A percentile compares a stretch with the other conserved stretches of the same genome.
Evolutionary conservation across 2,888 invertebrate genomes (phyloP).

Genomic region (Tetanocera ferruginea): DNA sequence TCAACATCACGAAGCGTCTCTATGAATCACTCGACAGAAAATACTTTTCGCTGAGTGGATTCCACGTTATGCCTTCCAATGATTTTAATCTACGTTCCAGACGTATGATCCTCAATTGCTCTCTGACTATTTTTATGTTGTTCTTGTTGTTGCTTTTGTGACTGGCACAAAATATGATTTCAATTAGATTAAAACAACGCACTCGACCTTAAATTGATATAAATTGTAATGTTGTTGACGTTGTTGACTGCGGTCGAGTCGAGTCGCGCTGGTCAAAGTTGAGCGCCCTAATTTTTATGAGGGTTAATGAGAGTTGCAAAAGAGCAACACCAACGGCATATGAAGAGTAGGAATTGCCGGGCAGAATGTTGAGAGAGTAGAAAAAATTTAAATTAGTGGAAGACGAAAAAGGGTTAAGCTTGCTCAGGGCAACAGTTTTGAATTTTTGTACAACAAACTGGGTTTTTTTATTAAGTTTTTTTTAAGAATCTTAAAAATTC

Average conservation of each 20-base stretch:
- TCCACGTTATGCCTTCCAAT: background rate
- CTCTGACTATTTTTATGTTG: conserved; percentile 32
- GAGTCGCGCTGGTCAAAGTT: conserved; percentile 16
- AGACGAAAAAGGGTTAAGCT: background rate
- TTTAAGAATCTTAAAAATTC: no score
- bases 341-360: background rate
- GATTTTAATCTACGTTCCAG: conserved; percentile 4
- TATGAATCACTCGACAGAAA: background rate
- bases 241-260: background rate
- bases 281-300: conserved; percentile 33
- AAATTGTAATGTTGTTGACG: conserved; percentile 21
- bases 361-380: background rate
- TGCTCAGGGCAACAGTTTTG: no score
- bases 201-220: conserved; percentile 65
- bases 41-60: background rate
- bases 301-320: conserved; percentile 18
- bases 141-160: conserved; percentile 42
- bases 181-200: conserved; percentile 40
- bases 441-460: no score
- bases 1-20: background rate
- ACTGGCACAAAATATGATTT: conserved; percentile 23
- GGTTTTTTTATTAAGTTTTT: no score
- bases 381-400: background rate
- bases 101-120: conserved; percentile 15
- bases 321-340: background rate